Evolutionary conservation across 2,888 invertebrate species (phyloP), one percentile per base, ranked within the genome.

Genomic region (Meteorus colon): DNA sequence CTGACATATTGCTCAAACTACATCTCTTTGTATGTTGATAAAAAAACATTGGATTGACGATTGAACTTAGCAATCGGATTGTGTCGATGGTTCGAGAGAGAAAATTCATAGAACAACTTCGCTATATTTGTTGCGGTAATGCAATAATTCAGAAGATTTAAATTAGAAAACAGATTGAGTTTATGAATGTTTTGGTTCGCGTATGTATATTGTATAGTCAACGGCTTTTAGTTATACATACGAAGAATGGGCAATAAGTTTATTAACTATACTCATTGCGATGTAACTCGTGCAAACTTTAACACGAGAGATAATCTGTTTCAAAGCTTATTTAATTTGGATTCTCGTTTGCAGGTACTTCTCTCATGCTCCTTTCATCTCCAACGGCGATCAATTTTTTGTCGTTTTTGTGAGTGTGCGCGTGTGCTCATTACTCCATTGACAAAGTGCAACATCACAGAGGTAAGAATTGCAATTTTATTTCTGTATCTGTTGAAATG

Each of bases 281-380:
- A 76, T 66, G 71, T 77, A 77, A 80, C 76, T 82, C 77, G 73
- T 41, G 62, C 66, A 62, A 78, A 81, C 72, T 81, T 76, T 63
- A 71, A 78, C 68, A 55, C 24, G 70, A 55, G 71, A 60, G 66
- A 65, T 79, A 78, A 79, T 79, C 73, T 75, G 60, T 78, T 79
- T 79, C 77, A 55, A 81, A 77, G 75, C 78, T 81, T 73, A 79
- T 80, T 81, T 76, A 78, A 76, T 81, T 81, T 81, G 63, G 68
- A 78, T 76, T 81, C 73, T 80, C 77, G 76, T 81, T 81, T 76
- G 74, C 82, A 82, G 81, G 74, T 73, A 51, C 14, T 27, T 62
- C 27, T 62, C 4, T 27, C 67, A 72, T 34, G 34, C 8, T 55
- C 1, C 19, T 19, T 24, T 55, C 19, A 19, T 19, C 19, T n/a